Evolutionary conservation across 2,888 invertebrate genomes (phyloP).

Genomic region (Germaria angustata): DNA sequence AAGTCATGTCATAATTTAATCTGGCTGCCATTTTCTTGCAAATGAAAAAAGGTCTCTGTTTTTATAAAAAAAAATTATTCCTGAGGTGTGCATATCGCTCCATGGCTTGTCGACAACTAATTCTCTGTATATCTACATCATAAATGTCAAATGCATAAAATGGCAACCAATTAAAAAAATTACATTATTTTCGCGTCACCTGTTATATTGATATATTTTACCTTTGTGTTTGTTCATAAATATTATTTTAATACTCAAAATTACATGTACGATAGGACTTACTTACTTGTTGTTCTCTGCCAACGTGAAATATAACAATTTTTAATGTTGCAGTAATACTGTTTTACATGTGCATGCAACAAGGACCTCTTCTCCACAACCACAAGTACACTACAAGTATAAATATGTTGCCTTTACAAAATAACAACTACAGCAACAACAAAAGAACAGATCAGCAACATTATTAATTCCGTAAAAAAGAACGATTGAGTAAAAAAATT

Average conservation of each 20-base stretch:
- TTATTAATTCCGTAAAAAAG: neutral
- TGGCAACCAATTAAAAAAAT: no score
- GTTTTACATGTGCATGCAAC: conserved; percentile 17
- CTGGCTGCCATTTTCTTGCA: no score
- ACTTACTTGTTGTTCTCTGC: neutral
- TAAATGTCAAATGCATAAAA: no score
- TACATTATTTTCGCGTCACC: no score
- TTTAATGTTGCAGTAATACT: conserved; percentile 27
- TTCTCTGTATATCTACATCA: no score
- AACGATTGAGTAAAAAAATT: conserved; percentile 1
- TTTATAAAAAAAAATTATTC: no score
- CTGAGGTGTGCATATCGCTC: no score
- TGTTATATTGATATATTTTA: neutral
- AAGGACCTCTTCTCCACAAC: conserved; percentile 19
- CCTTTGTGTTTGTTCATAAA: conserved; percentile 20
- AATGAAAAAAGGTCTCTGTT: no score
- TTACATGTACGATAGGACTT: neutral
- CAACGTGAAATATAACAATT: conserved; percentile 5
- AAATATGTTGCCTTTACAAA: conserved; percentile 14
- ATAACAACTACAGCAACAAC: neutral
- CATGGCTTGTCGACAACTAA: no score
- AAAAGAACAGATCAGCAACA: neutral
- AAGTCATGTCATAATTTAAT: no score
- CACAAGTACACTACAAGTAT: conserved; percentile 24
- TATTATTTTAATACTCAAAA: conserved; percentile 10